A percentile compares a stretch with the other conserved stretches of the same genome.
Conservation (phyloP, 2,797 vertebrate species). For the Betta splendens region DNA sequence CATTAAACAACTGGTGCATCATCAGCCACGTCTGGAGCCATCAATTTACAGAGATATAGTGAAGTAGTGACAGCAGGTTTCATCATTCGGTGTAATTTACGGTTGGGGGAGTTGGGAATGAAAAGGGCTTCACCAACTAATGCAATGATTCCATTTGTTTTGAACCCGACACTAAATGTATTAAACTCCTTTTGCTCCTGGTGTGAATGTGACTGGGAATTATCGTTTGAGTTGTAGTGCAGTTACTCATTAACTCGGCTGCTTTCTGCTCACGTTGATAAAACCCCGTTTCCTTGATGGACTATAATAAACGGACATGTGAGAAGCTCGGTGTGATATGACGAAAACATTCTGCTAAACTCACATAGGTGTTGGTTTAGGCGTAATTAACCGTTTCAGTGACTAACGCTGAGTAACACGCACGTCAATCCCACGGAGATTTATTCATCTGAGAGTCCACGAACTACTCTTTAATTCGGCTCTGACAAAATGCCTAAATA, state of each 20-base stretch:
- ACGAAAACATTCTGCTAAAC: too few relatives aligned
- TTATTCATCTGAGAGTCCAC: too few relatives aligned
- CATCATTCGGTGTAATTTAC: conserved; percentile 5
- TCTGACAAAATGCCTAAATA: background rate
- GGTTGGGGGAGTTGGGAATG: background rate
- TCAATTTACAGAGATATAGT: conserved; percentile 2
- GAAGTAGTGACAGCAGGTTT: conserved; percentile 8
- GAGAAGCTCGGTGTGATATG: background rate
- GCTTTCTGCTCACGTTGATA: too few relatives aligned
- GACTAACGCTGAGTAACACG: too few relatives aligned
- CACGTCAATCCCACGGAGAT: too few relatives aligned
- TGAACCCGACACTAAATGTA: background rate
- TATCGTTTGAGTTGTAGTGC: background rate
- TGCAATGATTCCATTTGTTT: background rate
- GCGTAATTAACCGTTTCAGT: too few relatives aligned
- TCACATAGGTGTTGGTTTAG: too few relatives aligned
- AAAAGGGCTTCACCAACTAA: conserved; percentile 1
- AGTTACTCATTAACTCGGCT: conserved; percentile 26
- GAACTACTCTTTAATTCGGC: background rate
- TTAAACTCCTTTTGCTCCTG: background rate
- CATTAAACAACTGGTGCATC: conserved; percentile 38
- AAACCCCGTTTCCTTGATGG: too few relatives aligned
- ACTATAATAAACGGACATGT: background rate
- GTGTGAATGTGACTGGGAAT: background rate
- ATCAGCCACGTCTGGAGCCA: conserved; percentile 11